Base-by-base conservation (phyloP, 1,140 invertebrate species). In the Venustaconcha ellipsiformis region DNA sequence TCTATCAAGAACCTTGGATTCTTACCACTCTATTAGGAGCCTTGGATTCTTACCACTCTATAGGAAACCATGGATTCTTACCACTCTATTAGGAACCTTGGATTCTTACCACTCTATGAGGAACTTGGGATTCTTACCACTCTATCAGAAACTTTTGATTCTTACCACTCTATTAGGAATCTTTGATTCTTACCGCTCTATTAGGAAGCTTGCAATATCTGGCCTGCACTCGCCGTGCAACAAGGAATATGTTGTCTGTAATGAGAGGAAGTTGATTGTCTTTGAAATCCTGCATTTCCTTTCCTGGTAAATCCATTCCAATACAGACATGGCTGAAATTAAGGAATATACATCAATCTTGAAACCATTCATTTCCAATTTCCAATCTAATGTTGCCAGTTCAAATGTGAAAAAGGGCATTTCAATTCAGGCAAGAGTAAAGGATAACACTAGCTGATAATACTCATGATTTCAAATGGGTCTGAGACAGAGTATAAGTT, bases 181-280 rank as follows among this genome's bases (percentile, higher is more conserved):
- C 4, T 23, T n/a, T 14, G 17, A 56, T 18, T 64, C 73, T 60
- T 77, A 82, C 80, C 57, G 74, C 68, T 65, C 60, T 67, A 14
- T 76, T 58, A 48, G 66, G 68, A 26, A 78, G 72, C 26, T 80
- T 63, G 48, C 57, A 57, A 69, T 79, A 68, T 67, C 78, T 75
- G 14, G 78, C 78, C 57, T 86, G 81, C 2, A 87, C 78, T 62
- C 81, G 74, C n/a, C 83, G 70, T 14, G 77, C 70, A 26, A 87
- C 70, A 30, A 87, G 79, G 55, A 86, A 81, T 55, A 86, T 72
- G 68, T 84, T 82, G 48, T 85, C 80, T 26, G 78, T 67, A 20
- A 80, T 80, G 23, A 81, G 76, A 13, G 86, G 86, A 20, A 87
- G 70, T n/a, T 80, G 78, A 18, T 76, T 76, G 14, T 75, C 74